Evolutionary conservation across 2,888 invertebrate species (phyloP).

Genomic region (Amiota minor): DNA sequence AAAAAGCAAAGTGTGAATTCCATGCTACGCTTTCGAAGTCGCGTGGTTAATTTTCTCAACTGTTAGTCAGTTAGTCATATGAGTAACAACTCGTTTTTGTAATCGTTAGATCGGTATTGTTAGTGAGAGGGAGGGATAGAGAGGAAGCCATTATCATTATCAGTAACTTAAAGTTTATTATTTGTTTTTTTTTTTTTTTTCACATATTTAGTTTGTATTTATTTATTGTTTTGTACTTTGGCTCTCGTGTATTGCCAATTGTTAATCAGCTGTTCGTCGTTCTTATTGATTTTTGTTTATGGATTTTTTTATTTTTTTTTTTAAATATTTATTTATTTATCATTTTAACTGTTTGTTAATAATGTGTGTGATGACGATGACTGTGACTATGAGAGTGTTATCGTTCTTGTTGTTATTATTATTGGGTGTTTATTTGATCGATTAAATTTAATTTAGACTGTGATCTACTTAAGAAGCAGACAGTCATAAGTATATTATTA

Average conservation of each 20-base stretch:
- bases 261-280: conserved; percentile 9
- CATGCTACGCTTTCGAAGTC: conserved; percentile 37
- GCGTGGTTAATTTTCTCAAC: conserved; percentile 55
- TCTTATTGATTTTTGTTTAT: conserved; percentile 55
- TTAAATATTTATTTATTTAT: neutral
- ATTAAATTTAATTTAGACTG: too few relatives aligned
- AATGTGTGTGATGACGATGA: too few relatives aligned
- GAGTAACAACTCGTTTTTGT: conserved; percentile 57
- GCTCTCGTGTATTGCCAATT: conserved; percentile 21
- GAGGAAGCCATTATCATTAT: conserved; percentile 4
- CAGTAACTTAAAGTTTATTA: neutral
- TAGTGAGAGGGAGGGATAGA: conserved; percentile 4
- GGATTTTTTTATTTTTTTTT: conserved; percentile 62
- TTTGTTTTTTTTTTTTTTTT: conserved; percentile 3
- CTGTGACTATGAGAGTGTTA: too few relatives aligned
- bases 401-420: conserved; percentile 28
- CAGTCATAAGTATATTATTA: conserved; percentile 11
- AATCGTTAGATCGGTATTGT: conserved; percentile 30
- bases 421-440: conserved; percentile 9
- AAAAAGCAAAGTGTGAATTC: too few relatives aligned
- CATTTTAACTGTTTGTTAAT: too few relatives aligned
- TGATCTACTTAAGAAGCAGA: too few relatives aligned
- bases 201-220: neutral
- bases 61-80: conserved; percentile 53
- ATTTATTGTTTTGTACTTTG: conserved; percentile 17